These are phyloP conservation scores for Periophthalmus modestus DNA, from an alignment of 2,113 vertebrate genomes.

Conservation along the genomic window DNA sequence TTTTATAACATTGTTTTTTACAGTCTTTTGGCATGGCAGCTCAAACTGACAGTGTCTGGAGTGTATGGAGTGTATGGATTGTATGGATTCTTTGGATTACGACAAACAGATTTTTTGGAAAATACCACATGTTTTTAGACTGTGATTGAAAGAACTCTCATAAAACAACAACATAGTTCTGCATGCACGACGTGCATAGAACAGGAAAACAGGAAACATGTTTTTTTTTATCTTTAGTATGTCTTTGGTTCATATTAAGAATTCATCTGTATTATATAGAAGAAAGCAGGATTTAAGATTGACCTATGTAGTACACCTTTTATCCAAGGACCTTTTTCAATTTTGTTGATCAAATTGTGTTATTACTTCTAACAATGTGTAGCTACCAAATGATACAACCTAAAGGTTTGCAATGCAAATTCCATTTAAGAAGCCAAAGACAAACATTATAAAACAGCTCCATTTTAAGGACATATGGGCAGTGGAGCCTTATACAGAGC, in stretches of 20 bases:
- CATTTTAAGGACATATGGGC: constrained; percentile 50
- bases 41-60: constrained; percentile 6
- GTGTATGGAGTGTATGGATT: neutral
- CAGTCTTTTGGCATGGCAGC: neutral
- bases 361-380: neutral
- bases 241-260: neutral
- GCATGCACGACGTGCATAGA: neutral
- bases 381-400: neutral
- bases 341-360: neutral
- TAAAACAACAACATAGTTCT: neutral
- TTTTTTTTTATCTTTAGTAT: neutral
- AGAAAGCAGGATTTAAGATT: neutral
- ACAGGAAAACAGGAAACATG: too few relatives aligned
- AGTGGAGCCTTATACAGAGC: constrained; percentile 46
- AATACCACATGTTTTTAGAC: constrained; percentile 19
- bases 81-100: constrained; percentile 6
- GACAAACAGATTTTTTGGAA: neutral
- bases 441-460: neutral
- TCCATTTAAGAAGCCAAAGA: neutral
- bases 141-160: constrained; percentile 3
- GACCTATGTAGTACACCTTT: neutral
- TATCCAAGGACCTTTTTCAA: neutral
- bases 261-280: neutral
- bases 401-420: neutral
- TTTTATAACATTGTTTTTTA: constrained; percentile 15